Base-by-base conservation (phyloP, 2,797 vertebrate genomes). In the Oreonectes daqikongensis region DNA sequence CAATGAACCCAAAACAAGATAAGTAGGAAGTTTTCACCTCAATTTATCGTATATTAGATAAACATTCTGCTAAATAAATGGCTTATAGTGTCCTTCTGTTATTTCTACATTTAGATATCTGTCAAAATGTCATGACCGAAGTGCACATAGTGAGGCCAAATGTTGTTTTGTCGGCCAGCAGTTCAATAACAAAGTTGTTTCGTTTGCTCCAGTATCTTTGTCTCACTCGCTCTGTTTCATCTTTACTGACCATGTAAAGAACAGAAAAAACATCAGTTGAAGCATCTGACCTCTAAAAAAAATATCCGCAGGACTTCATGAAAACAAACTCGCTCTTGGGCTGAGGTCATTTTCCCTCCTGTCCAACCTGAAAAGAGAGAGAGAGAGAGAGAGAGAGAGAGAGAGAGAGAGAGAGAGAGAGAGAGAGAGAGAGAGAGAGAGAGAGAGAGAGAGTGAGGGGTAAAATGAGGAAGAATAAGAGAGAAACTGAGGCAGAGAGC, bases 241-340 rank as follows among this genome's bases (percentile, higher is more conserved):
- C 24, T 32, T 24, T 57, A 18, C 55, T 77, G 73, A 79, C 74
- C 26, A 63, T 79, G 69, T 77, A 77, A 79, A 79, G 44, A 53
- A 46, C n/a, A 68, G 73, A 26, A 71, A 74, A 80, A 82, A 80
- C 79, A 81, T 74, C 55, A 67, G 28, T 55, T 52, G 28, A 46
- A 81, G 66, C 38, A 65, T 78, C 40, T 84, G 74, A 78, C 83
- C 80, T 82, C 59, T 77, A 38, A 26, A 53, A 71, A 69, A 80
- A 75, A 84, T 81, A 70, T 76, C 82, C 67, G 72, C 77, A 44
- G 68, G 75, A 72, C 71, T 82, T 78, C 55, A 80, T 82, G 59
- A 78, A 77, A 79, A 67, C 64, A 81, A 79, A 73, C 32, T 26
- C 9, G n/a, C n/a, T 69, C 72, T 69, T 68, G 71, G 32, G 77